phyloP scores from a whole-genome alignment of 2,797 vertebrate genomes.

The Epinephelus malabaricus region DNA sequence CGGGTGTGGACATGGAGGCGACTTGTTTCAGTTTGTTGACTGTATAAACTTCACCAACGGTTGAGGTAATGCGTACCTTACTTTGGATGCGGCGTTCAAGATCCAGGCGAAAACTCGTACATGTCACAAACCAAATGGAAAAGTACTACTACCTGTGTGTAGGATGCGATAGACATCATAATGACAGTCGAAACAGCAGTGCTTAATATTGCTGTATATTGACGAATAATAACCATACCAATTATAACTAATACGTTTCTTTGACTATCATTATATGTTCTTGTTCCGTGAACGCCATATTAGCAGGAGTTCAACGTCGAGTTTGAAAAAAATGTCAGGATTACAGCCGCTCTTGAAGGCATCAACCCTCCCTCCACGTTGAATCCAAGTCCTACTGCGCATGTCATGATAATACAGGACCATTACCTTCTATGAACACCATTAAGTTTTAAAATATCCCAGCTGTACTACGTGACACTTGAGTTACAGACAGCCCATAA shows the following conservation, averaged over 20 bases:
- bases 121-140: fast-evolving
- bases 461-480: neutral
- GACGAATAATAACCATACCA: neutral
- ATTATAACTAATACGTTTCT: neutral
- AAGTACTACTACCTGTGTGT: too few species aligned
- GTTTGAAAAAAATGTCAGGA: neutral
- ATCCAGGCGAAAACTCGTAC: neutral
- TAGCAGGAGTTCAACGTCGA: neutral
- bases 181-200: too few species aligned
- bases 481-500: neutral
- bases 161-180: too few species aligned
- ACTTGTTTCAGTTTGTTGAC: conserved; percentile 57
- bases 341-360: conserved; percentile 42
- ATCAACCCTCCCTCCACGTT: conserved; percentile 14
- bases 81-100: conserved; percentile 44
- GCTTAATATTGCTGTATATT: neutral
- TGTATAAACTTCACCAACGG: conserved; percentile 27
- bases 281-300: neutral
- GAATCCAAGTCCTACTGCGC: conserved; percentile 58
- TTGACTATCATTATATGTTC: fast-evolving
- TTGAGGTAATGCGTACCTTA: too few species aligned
- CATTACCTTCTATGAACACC: conserved; percentile 26
- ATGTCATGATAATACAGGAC: conserved; percentile 53
- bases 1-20: neutral
- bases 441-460: conserved; percentile 33